phyloP scores from a whole-genome alignment of 2,113 vertebrate species.

The Heloderma charlesbogerti region DNA sequence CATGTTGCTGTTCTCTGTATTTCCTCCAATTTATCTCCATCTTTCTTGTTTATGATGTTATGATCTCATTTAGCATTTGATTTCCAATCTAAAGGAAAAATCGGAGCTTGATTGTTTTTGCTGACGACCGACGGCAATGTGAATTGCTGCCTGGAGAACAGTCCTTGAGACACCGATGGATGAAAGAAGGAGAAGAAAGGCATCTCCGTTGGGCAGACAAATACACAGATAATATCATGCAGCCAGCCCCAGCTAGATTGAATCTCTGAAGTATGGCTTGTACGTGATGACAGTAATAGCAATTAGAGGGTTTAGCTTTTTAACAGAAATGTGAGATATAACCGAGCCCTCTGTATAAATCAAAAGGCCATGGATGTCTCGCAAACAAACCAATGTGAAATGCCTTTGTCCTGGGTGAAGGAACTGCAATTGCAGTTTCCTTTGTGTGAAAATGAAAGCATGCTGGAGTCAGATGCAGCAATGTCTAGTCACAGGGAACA shows the following conservation, averaged over 20 bases:
- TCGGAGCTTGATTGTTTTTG: conserved; percentile 68
- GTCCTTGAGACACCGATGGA: conserved; percentile 61
- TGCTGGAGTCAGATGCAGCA: accelerated
- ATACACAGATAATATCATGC: conserved; percentile 47
- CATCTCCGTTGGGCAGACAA: conserved; percentile 11
- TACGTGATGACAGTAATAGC: conserved; percentile 67
- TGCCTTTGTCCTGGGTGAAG: conserved; percentile 40
- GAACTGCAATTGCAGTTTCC: conserved; percentile 4
- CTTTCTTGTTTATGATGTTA: conserved; percentile 64
- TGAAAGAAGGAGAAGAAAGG: conserved; percentile 46
- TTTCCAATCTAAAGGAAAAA: conserved; percentile 66
- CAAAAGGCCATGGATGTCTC: conserved; percentile 42
- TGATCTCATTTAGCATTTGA: conserved; percentile 72
- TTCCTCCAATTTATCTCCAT: conserved; percentile 59
- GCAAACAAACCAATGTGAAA: conserved; percentile 14
- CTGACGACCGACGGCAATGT: conserved; percentile 63
- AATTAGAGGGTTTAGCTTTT: conserved; percentile 66
- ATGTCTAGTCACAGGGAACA: background rate
- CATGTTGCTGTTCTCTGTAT: conserved; percentile 36
- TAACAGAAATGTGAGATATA: conserved; percentile 67
- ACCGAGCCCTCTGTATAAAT: conserved; percentile 53
- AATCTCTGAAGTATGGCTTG: conserved; percentile 45
- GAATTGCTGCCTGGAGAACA: conserved; percentile 68
- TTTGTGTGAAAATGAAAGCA: background rate
- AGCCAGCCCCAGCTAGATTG: conserved; percentile 42